Conservation (phyloP, 2,113 vertebrate genomes). For the Neolamprologus tretocephalus region DNA sequence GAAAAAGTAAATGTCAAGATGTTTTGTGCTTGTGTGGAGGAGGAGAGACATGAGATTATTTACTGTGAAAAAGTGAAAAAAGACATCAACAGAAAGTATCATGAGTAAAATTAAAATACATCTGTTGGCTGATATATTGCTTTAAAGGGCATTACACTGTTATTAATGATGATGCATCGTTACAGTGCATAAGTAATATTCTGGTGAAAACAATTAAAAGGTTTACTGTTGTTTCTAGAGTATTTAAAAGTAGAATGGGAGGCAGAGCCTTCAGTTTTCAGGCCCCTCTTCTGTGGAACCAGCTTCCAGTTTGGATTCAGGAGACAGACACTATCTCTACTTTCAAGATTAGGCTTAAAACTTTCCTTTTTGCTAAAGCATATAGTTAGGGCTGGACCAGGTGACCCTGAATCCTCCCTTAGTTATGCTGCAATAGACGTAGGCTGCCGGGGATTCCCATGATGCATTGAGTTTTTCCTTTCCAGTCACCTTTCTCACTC, state of each 20-base stretch:
- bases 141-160: background rate
- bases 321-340: no score
- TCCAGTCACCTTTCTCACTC: no score
- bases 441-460: no score
- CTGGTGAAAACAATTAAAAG: background rate
- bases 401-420: no score
- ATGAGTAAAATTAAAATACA: rapidly evolving
- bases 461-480: no score
- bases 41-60: background rate
- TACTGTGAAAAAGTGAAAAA: background rate
- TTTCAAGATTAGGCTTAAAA: rapidly evolving
- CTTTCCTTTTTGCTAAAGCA: no score
- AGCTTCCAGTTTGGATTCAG: no score
- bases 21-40: background rate
- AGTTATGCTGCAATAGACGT: no score
- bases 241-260: no score
- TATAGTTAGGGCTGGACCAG: no score
- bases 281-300: no score
- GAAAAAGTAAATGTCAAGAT: background rate
- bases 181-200: background rate
- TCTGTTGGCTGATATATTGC: rapidly evolving
- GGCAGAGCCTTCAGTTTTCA: no score
- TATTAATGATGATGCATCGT: background rate
- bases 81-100: background rate
- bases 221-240: background rate